Percentiles rank a stretch among this genome's conserved stretches.
phyloP scores from a whole-genome alignment of 2,888 invertebrate genomes.

The Escarpia spicata region DNA sequence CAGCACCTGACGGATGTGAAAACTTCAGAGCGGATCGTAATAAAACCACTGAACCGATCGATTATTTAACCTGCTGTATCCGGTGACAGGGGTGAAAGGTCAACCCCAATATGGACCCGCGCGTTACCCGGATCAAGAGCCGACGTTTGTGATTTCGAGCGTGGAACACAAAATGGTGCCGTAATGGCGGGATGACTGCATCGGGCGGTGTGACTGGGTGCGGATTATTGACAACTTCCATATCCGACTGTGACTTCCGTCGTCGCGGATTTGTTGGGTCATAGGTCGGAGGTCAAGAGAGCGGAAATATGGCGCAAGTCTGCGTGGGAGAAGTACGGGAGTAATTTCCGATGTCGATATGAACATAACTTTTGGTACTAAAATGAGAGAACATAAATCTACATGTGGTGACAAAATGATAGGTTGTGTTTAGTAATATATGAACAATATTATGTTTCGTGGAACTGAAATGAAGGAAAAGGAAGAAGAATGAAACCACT shows the following conservation, averaged over 20 bases:
- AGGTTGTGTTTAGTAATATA: too few relatives aligned
- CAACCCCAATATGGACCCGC: not conserved
- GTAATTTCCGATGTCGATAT: too few relatives aligned
- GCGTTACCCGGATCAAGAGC: not conserved
- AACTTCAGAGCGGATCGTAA: not conserved
- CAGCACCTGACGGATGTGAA: not conserved
- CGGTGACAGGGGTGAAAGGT: not conserved
- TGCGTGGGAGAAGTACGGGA: not conserved
- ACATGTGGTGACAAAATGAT: too few relatives aligned
- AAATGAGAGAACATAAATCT: too few relatives aligned
- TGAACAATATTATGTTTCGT: too few relatives aligned
- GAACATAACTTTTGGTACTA: too few relatives aligned
- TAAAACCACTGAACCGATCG: not conserved
- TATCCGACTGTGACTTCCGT: slow-evolving; percentile 16
- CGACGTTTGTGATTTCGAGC: not conserved
- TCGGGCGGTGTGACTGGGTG: not conserved
- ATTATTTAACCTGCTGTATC: not conserved
- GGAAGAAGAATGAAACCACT: too few relatives aligned
- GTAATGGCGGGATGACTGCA: not conserved
- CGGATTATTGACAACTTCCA: not conserved
- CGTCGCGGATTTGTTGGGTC: not conserved
- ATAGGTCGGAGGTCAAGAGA: not conserved
- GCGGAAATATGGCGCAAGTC: not conserved
- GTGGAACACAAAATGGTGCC: not conserved
- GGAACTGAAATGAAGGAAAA: too few relatives aligned